A percentile compares a stretch with the other conserved stretches of the same genome.
Evolutionary conservation across 1,140 invertebrate species (phyloP).

Genomic region (Lithobius niger): DNA sequence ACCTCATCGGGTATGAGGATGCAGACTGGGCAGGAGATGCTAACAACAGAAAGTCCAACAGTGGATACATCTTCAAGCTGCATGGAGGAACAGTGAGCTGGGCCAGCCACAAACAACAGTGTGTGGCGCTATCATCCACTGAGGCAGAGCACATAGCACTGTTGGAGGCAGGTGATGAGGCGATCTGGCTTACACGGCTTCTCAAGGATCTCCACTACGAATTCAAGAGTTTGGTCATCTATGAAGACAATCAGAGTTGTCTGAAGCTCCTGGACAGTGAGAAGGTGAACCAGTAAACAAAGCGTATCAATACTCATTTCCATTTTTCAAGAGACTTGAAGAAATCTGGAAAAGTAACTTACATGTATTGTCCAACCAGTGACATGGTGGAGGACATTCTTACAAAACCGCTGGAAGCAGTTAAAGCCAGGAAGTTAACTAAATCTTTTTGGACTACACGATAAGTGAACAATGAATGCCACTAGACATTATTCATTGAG

Average conservation of each 20-base stretch:
- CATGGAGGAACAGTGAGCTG: neutral
- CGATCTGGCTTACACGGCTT: constrained; percentile 14
- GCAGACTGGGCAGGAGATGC: neutral
- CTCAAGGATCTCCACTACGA: neutral
- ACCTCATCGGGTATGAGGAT: constrained; percentile 11
- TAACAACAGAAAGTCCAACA: neutral
- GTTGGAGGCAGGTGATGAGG: constrained; percentile 8
- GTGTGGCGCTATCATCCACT: constrained; percentile 2
- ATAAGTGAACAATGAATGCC: too few species aligned
- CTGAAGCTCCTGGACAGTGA: neutral
- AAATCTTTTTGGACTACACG: too few species aligned
- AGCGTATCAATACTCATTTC: neutral
- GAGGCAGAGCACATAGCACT: constrained; percentile 7
- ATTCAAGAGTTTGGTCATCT: neutral
- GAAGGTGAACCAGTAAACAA: neutral
- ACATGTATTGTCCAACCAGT: neutral
- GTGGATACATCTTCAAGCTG: neutral
- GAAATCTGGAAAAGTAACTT: neutral
- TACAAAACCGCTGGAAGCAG: neutral
- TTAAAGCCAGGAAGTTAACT: neutral
- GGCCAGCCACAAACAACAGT: neutral
- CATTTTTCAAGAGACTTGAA: neutral
- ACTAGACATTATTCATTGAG: too few species aligned
- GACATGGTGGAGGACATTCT: neutral
- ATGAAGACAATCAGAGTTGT: neutral